A percentile compares a stretch with the other conserved stretches of the same genome.
phyloP scores from a whole-genome alignment of 2,797 vertebrate genomes.

The Oophaga sylvatica region DNA sequence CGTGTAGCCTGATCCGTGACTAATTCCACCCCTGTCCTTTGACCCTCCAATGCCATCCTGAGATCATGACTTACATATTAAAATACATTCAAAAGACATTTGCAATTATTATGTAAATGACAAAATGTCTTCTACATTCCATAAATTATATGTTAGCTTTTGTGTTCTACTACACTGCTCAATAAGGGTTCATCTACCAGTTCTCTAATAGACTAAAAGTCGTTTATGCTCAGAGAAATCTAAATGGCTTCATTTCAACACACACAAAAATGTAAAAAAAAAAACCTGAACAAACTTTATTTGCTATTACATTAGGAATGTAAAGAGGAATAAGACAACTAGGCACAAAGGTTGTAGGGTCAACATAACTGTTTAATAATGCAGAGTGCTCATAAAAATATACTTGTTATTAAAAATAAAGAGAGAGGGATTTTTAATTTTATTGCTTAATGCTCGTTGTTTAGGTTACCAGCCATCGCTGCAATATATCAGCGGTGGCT shows the following conservation, averaged over 20 bases:
- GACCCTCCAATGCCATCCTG: conserved; percentile 55
- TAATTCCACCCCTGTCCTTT: conserved; percentile 59
- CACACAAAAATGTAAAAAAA: not conserved
- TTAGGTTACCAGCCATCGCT: too few relatives aligned
- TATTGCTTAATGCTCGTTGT: too few relatives aligned
- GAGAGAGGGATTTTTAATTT: too few relatives aligned
- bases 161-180: conserved; percentile 29
- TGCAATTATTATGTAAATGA: conserved; percentile 60
- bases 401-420: too few relatives aligned
- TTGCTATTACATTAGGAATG: not conserved
- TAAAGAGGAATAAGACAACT: conserved; percentile 12
- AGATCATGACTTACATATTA: conserved; percentile 62
- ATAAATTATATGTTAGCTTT: conserved; percentile 56
- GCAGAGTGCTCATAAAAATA: too few relatives aligned
- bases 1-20: conserved; percentile 57
- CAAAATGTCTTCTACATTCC: conserved; percentile 55
- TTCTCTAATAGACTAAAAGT: conserved; percentile 40
- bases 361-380: too few relatives aligned
- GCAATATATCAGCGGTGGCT: too few relatives aligned
- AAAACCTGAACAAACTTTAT: not conserved
- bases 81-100: conserved; percentile 56
- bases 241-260: conserved; percentile 8
- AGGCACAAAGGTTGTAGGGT: not conserved
- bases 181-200: conserved; percentile 39
- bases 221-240: conserved; percentile 31